Evolutionary conservation across 2,113 vertebrate species (phyloP), one percentile per base, ranked within the genome.

Genomic region (Haplotaxodon microlepis): DNA sequence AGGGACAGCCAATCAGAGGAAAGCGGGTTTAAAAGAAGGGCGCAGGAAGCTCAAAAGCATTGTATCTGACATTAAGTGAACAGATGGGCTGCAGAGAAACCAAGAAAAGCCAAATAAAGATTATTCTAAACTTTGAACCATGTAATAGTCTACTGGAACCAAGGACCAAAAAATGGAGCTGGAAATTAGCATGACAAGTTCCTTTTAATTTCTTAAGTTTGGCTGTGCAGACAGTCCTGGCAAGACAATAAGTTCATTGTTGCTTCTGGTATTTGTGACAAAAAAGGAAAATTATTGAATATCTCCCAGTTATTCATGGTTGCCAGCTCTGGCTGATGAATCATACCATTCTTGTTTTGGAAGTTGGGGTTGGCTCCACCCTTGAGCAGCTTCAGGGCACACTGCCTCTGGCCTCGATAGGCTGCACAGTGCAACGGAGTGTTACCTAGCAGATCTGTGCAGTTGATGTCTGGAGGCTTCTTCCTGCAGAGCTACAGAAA

Each of bases 391-490:
- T 97, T 98, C 88, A 98, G 66, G 81, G 97, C 98, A 88, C 98
- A 98, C 6, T 97, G 97, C 86, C 96, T 98, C 89, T 98, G 98
- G n/a, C 97, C 98, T n/a, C 98, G 98, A 94, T 99, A 99, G 1
- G 98, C 98, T 10, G 98, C 98, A 73, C 97, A 99, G 84, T 99
- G 98, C 92, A 99, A 91, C 2, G 98, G 98, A 1, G 98, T 99
- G 93, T 99, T 99, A 42, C 98, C 98, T 96, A 99, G 93, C 91
- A 97, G 97, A 93, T 99, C 99, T 4, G 92, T 96, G 90, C 98
- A 99, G 94, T 97, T 97, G 79, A 99, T 97, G 88, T 98, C 94
- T 24, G 98, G 97, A 69, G 97, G 97, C 85, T 97, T 99, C 79
- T 97, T 97, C 87, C 95, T 97, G 95, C 97, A 98, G 87, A 99